Base-by-base conservation (phyloP, 2,113 vertebrate species). In the Anas platyrhynchos region DNA sequence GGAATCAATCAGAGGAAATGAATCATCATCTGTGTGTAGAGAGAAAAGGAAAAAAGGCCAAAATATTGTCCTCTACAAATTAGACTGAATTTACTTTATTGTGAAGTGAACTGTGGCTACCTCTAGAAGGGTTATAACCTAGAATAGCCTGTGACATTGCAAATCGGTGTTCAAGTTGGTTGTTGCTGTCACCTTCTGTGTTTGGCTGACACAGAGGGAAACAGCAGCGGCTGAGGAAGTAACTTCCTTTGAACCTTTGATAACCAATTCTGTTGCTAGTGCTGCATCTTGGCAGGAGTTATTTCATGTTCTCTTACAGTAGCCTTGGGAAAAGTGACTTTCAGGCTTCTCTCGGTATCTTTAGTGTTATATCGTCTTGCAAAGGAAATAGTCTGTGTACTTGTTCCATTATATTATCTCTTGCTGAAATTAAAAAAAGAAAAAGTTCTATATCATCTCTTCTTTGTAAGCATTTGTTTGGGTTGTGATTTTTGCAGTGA, bases 191-290 rank as follows among this genome's bases (percentile, higher is more conserved):
- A 9, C 26, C 34, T 72, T 68, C 55, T 44, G n/a, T 59, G 29
- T 34, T 86, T 80, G 29, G 62, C 77, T 92, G 83, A 61, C 48
- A n/a, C 34, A 56, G 41, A 80, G 31, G 27, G 32, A 50, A 76
- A 77, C 68, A 63, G 22, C 76, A 68, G 52, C 18, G 13, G 75
- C 67, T 59, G 58, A 76, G 76, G 81, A 74, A 88, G 71, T 13
- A n/a, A 43, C 80, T 94, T 86, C 90, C 75, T 86, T 27, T 86
- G 78, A 80, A 77, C 86, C 59, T 68, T 68, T 95, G 89, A 81
- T 81, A 52, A 86, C 68, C 23, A 21, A 27, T 76, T 58, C 63
- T 72, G 59, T 63, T 73, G 54, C 36, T 87, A 48, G 54, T 68
- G 62, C 26, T 75, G 27, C 8, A 27, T 82, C 66, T 68, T 82